phyloP scores from a whole-genome alignment of 2,797 vertebrate genomes.

The Sebastes cheni region DNA sequence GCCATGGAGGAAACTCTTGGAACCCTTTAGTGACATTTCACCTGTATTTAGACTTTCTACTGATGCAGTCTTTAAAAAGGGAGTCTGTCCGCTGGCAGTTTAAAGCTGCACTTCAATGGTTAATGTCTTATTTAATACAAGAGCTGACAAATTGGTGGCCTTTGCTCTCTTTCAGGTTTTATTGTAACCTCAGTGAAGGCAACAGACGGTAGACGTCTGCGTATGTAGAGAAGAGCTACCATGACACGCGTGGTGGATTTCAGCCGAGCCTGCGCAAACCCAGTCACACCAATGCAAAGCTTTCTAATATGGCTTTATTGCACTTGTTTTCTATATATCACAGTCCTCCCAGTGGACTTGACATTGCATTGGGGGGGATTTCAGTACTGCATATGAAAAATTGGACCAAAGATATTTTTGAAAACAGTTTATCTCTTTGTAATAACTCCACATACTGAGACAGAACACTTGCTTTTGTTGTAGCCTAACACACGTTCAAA shows the following conservation, averaged over 20 bases:
- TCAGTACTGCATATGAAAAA: slow-evolving; percentile 60
- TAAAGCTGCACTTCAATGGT: slow-evolving; percentile 43
- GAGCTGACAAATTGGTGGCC: slow-evolving; percentile 54
- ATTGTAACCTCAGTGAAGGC: slow-evolving; percentile 10
- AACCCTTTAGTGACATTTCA: slow-evolving; percentile 29
- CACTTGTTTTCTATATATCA: slow-evolving; percentile 69
- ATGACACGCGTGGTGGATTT: slow-evolving; percentile 25
- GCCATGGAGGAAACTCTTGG: slow-evolving; percentile 36
- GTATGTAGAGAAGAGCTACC: slow-evolving; percentile 13
- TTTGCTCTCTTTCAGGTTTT: slow-evolving; percentile 26
- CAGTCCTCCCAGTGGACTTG: slow-evolving; percentile 37
- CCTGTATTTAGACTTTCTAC: slow-evolving; percentile 58
- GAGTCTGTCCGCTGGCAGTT: slow-evolving; percentile 28
- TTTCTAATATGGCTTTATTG: slow-evolving; percentile 70
- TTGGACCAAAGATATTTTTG: slow-evolving; percentile 78
- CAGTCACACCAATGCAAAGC: slow-evolving; percentile 52
- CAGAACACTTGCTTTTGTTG: slow-evolving; percentile 9
- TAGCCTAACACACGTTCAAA: background rate
- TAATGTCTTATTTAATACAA: slow-evolving; percentile 73
- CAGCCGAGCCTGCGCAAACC: slow-evolving; percentile 4
- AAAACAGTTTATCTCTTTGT: slow-evolving; percentile 32
- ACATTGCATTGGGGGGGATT: slow-evolving; percentile 5
- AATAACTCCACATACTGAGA: background rate
- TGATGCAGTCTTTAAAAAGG: slow-evolving; percentile 51
- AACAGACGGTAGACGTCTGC: slow-evolving; percentile 13